Percentiles rank a stretch among this genome's conserved stretches.
Evolutionary conservation across 2,113 vertebrate species (phyloP).

Genomic region (Meleagris gallopavo): DNA sequence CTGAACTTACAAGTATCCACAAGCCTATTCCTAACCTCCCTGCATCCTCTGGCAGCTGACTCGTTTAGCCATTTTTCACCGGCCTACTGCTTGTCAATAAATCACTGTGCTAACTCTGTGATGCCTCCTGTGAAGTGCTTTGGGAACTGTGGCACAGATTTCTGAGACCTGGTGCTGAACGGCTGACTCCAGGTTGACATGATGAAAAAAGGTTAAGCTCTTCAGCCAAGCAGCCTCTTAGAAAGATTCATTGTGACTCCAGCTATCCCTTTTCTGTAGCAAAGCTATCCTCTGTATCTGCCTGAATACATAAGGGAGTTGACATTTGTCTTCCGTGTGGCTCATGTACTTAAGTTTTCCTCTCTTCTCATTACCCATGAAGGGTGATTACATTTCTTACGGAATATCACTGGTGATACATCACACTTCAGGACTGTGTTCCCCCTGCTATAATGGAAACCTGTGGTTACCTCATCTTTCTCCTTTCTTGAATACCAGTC

Average conservation of each 20-base stretch:
- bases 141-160: slow-evolving; percentile 62
- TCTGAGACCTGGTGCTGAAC: slow-evolving; percentile 44
- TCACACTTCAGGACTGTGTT: slow-evolving; percentile 6
- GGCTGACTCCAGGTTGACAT: slow-evolving; percentile 51
- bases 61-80: slow-evolving; percentile 41
- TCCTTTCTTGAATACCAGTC: slow-evolving; percentile 24
- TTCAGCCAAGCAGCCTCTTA: slow-evolving; percentile 61
- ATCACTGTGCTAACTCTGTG: slow-evolving; percentile 48
- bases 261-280: slow-evolving; percentile 21
- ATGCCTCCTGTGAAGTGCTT: slow-evolving; percentile 46
- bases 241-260: slow-evolving; percentile 56
- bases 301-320: slow-evolving; percentile 7
- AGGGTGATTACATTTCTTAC: slow-evolving; percentile 55
- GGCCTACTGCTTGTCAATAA: slow-evolving; percentile 22
- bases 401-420: slow-evolving; percentile 31
- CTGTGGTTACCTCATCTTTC: slow-evolving; percentile 50
- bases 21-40: not conserved
- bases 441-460: not conserved
- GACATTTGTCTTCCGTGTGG: slow-evolving; percentile 6
- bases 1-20: not conserved
- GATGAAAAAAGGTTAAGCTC: slow-evolving; percentile 69
- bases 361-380: slow-evolving; percentile 33
- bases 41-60: slow-evolving; percentile 3
- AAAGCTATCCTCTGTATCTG: not conserved
- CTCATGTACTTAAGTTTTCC: not conserved